These are phyloP conservation scores for Limnephilus lunatus DNA, from an alignment of 2,888 invertebrate species.

Conservation along the genomic window DNA sequence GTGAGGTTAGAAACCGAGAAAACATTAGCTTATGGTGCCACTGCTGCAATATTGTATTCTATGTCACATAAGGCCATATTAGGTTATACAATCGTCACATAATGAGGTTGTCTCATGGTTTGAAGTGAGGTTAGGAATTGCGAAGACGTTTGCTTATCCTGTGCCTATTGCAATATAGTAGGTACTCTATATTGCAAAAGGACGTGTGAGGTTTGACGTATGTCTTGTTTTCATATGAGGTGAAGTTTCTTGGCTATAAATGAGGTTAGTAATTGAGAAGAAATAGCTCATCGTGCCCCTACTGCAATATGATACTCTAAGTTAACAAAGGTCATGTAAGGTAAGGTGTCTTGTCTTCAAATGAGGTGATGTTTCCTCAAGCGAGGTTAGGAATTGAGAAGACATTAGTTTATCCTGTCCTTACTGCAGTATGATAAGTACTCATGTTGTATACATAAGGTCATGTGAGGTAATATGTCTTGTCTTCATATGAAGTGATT, in stretches of 20 bases:
- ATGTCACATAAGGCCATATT: background rate
- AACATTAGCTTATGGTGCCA: background rate
- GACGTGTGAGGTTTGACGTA: background rate
- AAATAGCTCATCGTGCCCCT: background rate
- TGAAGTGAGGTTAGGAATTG: no score
- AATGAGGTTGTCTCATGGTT: background rate
- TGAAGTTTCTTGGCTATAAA: background rate
- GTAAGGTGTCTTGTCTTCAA: conserved; percentile 6
- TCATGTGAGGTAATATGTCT: no score
- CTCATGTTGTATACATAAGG: no score
- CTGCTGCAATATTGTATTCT: background rate
- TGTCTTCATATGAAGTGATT: background rate
- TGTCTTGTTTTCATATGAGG: background rate
- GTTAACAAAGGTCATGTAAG: conserved; percentile 38
- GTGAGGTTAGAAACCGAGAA: background rate
- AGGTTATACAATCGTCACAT: background rate
- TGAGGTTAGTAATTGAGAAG: background rate
- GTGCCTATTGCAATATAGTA: no score
- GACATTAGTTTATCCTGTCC: no score
- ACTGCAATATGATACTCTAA: background rate
- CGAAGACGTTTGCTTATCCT: no score
- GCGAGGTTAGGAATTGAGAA: no score
- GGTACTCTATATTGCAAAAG: no score
- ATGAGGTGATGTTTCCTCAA: no score
- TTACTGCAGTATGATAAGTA: no score